Evolutionary conservation across 2,113 vertebrate species (phyloP), one percentile per base, ranked within the genome.

Genomic region (Pandion haliaetus): DNA sequence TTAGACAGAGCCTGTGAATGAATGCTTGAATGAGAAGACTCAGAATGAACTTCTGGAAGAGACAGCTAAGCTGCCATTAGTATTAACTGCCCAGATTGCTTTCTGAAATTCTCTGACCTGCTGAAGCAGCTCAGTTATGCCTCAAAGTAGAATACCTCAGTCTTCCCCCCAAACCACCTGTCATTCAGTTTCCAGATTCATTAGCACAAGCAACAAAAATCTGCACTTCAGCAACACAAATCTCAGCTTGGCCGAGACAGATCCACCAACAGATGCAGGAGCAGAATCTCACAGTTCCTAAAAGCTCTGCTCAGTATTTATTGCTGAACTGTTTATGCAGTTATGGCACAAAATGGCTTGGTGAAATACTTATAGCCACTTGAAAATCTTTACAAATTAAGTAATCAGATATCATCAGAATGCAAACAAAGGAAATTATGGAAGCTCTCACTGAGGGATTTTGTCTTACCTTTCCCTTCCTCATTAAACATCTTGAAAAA

Each of bases 371-470:
- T 90, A 67, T 17, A 83, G 55, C 36, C 83, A 80, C 81, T 92
- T 95, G 59, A 92, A 91, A 85, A 78, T 83, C 71, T 84, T 96
- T 38, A 10, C 50, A 92, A 71, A 17, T 95, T 95, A 93, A 91
- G 49, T 57, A 91, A 97, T 94, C 95, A 88, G 40, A 69, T 88
- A 45, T 90, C 95, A 95, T 89, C 84, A 90, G 76, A 96, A 95
- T 57, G 52, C 82, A 95, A 97, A 96, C 82, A 89, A 95, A 93
- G 65, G 59, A 88, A 88, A 52, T 31, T 1, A 83, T 83, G 65
- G 58, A 92, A 80, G n/a, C 12, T 78, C 86, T 86, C 54, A 49
- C 58, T 54, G 59, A 65, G 69, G 73, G 70, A 84, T 88, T 96
- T 66, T 71, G 49, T 63, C 49, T 88, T 91, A 71, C 70, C 44